phyloP scores from a whole-genome alignment of 2,797 vertebrate species.

The Mastacembelus armatus region DNA sequence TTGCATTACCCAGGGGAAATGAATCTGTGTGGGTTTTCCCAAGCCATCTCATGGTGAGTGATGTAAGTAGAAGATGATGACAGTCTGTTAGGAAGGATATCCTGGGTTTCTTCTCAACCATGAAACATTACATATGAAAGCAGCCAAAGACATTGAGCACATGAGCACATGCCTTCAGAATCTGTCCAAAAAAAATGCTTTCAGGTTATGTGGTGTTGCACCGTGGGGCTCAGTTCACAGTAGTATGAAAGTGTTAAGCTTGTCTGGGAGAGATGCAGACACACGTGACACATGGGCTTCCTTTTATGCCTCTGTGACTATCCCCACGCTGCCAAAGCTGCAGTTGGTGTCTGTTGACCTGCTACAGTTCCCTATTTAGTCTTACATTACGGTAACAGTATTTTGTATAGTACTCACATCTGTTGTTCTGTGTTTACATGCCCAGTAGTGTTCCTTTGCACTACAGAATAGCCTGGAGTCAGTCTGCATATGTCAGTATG shows the following conservation, averaged over 20 bases:
- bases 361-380: background rate
- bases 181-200: constrained; percentile 6
- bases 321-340: constrained; percentile 10
- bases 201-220: constrained; percentile 11
- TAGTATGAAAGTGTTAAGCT: background rate
- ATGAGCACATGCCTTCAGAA: constrained; percentile 17
- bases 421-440: background rate
- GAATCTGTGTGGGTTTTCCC: constrained; percentile 34
- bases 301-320: constrained; percentile 5
- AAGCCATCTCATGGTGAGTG: constrained; percentile 54
- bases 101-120: constrained; percentile 49
- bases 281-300: constrained; percentile 1
- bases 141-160: background rate
- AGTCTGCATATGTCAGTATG: constrained; percentile 27
- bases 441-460: background rate
- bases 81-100: constrained; percentile 56
- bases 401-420: constrained; percentile 2
- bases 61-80: constrained; percentile 45
- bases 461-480: constrained; percentile 1
- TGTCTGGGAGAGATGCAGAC: constrained; percentile 11
- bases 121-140: constrained; percentile 19
- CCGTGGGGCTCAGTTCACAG: constrained; percentile 3
- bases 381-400: background rate
- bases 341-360: background rate
- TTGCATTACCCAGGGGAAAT: constrained; percentile 24